These are phyloP conservation scores for Chitala chitala DNA, from an alignment of 2,113 vertebrate genomes.

Conservation along the genomic window DNA sequence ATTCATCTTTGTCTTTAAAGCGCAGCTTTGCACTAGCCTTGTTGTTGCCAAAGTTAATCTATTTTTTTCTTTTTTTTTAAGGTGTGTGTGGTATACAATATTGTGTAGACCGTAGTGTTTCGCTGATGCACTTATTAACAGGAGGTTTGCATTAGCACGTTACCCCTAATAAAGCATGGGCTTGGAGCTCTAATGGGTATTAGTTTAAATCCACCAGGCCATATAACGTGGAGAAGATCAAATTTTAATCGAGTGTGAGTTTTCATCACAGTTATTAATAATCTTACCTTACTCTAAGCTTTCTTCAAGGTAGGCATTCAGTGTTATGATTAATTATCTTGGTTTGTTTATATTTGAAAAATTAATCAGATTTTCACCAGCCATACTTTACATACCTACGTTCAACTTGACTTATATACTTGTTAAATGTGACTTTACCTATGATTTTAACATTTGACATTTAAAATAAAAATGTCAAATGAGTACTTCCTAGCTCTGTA, in stretches of 20 bases:
- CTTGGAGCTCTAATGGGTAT: too few relatives aligned
- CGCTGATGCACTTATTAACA: too few relatives aligned
- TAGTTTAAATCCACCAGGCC: too few relatives aligned
- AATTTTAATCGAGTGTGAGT: slow-evolving; percentile 31
- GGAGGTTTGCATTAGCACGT: too few relatives aligned
- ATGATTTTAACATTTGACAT: background rate
- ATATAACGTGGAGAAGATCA: too few relatives aligned
- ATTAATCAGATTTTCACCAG: background rate
- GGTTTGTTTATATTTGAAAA: background rate
- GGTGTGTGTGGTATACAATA: too few relatives aligned
- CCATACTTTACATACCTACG: background rate
- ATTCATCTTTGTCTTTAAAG: slow-evolving; percentile 54
- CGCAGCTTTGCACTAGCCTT: slow-evolving; percentile 46
- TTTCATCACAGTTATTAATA: background rate
- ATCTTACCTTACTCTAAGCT: background rate
- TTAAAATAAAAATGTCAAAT: background rate
- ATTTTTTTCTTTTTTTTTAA: too few relatives aligned
- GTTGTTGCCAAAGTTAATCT: too few relatives aligned
- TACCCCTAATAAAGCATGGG: too few relatives aligned
- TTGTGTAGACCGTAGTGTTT: too few relatives aligned
- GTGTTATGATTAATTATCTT: background rate
- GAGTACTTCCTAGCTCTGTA: background rate
- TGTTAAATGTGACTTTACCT: background rate
- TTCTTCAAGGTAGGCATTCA: background rate
- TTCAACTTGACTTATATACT: too few relatives aligned